Evolutionary conservation across 2,797 vertebrate species (phyloP).

Genomic region (Lemur catta): DNA sequence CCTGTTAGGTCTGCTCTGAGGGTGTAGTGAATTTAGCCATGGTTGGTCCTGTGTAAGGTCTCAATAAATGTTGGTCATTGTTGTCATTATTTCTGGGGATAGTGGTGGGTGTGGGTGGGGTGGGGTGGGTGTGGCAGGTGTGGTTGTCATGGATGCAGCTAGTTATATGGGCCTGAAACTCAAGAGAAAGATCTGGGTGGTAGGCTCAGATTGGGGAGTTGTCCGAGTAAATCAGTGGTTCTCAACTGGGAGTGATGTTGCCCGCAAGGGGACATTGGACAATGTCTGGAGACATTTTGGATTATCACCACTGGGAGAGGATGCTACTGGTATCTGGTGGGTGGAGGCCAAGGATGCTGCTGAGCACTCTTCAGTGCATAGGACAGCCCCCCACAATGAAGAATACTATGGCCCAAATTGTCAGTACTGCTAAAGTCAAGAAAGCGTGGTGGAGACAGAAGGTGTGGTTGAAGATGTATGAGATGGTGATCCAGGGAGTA

Average conservation of each 20-base stretch:
- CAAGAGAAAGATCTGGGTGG: neutral
- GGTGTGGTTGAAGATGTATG: neutral
- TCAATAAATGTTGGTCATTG: neutral
- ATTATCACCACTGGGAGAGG: neutral
- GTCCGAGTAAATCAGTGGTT: neutral
- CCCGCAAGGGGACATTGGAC: neutral
- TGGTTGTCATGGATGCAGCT: neutral
- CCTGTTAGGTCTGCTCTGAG: neutral
- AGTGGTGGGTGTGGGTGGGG: neutral
- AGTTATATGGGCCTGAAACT: neutral
- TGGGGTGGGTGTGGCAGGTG: neutral
- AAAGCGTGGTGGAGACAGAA: neutral
- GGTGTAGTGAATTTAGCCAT: accelerated
- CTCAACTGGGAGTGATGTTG: neutral
- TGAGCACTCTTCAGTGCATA: accelerated
- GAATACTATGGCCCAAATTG: neutral
- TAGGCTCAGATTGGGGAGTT: neutral
- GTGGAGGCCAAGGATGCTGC: neutral
- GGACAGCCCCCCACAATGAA: neutral
- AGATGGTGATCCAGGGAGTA: neutral
- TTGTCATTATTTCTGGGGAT: neutral
- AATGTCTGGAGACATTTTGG: neutral
- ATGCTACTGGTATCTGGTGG: neutral
- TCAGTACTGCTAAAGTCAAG: neutral
- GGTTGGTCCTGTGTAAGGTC: neutral